Evolutionary conservation across 2,888 invertebrate genomes (phyloP), one percentile per base, ranked within the genome.

Genomic region (Candidula unifasciata): DNA sequence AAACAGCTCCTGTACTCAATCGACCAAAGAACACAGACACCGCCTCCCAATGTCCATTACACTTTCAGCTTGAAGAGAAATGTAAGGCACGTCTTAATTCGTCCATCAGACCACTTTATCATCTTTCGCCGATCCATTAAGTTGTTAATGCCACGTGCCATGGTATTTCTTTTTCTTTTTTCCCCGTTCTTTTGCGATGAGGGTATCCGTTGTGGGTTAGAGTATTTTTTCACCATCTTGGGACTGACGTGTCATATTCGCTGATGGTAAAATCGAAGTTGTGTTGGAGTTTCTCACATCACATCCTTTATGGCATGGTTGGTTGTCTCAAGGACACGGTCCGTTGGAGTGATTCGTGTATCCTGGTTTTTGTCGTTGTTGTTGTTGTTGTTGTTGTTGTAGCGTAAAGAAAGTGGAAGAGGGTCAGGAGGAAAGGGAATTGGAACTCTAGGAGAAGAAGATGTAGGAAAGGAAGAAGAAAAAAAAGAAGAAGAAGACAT

Each of bases 81-180:
- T n/a, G 54, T 54, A 74, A 21, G 27, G 52, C 74, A 54, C 74
- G 54, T 54, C 54, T 54, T 57, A 74, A 74, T 54, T 54, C 74
- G 27, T 54, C 54, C 30, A 18, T 74, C 54, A 52, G 74, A 74
- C 54, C 74, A 54, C 74, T 74, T 74, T 54, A 74, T 74, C 74
- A 74, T 74, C 24, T 68, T 73, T 73, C 5, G 35, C 30, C 44
- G 74, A 74, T 74, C 74, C 74, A 74, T 74, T 74, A 74, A 74
- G 54, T 74, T 74, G 74, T 74, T 74, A 74, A 74, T 74, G 74
- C 74, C 54, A 74, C 44, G 74, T 30, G 54, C 54, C 54, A 54
- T 1, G 30, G 74, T 54, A 54, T 18, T 13, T 54, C 54, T 74
- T 37, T 54, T 27, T 68, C 21, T 54, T 74, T 54, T 21, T 74